Evolutionary conservation across 2,113 vertebrate genomes (phyloP).

Genomic region (Nerophis ophidion): DNA sequence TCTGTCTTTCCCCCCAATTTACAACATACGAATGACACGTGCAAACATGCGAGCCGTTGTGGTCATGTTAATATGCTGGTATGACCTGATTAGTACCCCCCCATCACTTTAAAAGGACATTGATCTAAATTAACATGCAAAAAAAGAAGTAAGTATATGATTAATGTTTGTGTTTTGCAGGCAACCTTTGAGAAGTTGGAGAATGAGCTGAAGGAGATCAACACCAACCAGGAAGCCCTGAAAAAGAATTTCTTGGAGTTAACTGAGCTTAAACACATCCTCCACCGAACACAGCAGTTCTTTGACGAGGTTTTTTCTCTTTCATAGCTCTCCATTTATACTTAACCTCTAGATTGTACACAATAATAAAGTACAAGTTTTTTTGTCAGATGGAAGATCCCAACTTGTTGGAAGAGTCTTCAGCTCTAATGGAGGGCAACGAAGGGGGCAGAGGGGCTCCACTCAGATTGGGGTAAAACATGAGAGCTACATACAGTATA

Average conservation of each 20-base stretch:
- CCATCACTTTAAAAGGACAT: too few relatives aligned
- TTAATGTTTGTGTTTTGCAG: slow-evolving; percentile 38
- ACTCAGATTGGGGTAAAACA: slow-evolving; percentile 86
- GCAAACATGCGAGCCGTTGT: too few relatives aligned
- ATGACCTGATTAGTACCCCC: too few relatives aligned
- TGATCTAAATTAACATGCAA: too few relatives aligned
- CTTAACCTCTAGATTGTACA: not conserved
- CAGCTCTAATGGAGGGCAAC: slow-evolving; percentile 89
- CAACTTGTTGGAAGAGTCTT: slow-evolving; percentile 95
- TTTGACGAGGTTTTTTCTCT: slow-evolving; percentile 86
- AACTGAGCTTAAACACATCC: slow-evolving; percentile 96
- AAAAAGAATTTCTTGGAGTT: slow-evolving; percentile 98
- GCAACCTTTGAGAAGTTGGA: slow-evolving; percentile 99
- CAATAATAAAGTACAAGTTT: not conserved
- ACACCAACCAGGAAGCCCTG: slow-evolving; percentile 97
- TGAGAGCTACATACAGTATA: too few relatives aligned
- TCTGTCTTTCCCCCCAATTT: too few relatives aligned
- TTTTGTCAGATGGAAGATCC: slow-evolving; percentile 98
- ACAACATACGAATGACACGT: too few relatives aligned
- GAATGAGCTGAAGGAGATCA: slow-evolving; percentile 97
- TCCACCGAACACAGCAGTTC: slow-evolving; percentile 96
- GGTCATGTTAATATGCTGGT: too few relatives aligned
- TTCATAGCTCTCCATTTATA: not conserved
- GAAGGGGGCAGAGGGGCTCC: slow-evolving; percentile 90
- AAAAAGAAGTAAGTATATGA: not conserved